Evolutionary conservation across 2,888 invertebrate genomes (phyloP), one percentile per base, ranked within the genome.

Genomic region (Mycogona germanica): DNA sequence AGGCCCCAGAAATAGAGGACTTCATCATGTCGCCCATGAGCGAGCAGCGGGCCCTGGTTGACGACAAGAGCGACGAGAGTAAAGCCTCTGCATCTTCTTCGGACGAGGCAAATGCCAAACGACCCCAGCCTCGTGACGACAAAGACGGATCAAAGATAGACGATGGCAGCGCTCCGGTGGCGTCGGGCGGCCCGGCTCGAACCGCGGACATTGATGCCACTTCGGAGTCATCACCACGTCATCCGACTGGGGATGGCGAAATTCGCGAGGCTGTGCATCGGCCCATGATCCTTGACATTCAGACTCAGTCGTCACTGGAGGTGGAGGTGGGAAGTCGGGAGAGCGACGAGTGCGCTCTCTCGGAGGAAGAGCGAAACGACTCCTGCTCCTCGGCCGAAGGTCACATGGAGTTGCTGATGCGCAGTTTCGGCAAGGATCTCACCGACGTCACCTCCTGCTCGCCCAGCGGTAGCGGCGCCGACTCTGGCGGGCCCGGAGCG

Each of bases 1-100:
- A 67, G 53, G 64, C 65, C 45, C 65, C 68, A 51, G 67, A 69
- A 54, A 64, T 70, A 46, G 65, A 67, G 55, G 63, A 66, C 57
- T 66, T 64, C 48, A 60, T 61, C 12, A 58, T 61, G 21, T 58
- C 61, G 17, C 60, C 62, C 6, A 61, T 62, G 9, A 60, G 62
- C 42, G 63, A 58, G 30, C 48, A 41, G n/a, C 32, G 55, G 23
- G 21, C 47, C 6, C 28, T 35, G 19, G 50, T 29, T 21, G 56
- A 56, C 7, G 42, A 35, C 21, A 17, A 21, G 7, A 26, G 29
- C n/a, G 29, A 47, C 14, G 29, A 26, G 19, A 29, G 28, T 19
- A 30, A 21, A 7, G 40, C 40, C 21, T 38, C 40, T 3, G 17
- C 40, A 3, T n/a, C n/a, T n/a, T n/a, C n/a, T n/a, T n/a, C n/a